These are phyloP conservation scores for Aphelocoma californica DNA, from an alignment of 2,797 vertebrate species.

Conservation along the genomic window DNA sequence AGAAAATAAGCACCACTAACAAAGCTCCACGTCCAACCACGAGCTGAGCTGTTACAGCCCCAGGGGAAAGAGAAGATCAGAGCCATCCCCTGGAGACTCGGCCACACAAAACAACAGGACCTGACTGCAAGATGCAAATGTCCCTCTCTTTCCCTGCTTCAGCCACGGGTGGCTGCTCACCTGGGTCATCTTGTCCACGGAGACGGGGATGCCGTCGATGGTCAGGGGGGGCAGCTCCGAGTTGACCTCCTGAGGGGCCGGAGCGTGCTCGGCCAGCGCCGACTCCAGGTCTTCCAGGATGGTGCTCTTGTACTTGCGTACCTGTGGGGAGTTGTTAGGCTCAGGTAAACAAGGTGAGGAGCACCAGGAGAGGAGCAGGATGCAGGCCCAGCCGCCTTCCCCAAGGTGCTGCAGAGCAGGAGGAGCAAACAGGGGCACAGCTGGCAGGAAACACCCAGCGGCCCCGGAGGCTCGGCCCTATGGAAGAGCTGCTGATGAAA, in stretches of 20 bases:
- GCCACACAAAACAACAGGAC: not conserved
- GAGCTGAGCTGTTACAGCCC: not conserved
- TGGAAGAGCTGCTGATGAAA: conserved; percentile 71
- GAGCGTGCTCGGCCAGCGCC: conserved; percentile 93
- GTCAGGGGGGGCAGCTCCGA: conserved; percentile 95
- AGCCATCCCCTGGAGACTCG: not conserved
- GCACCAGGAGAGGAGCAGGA: conserved; percentile 8
- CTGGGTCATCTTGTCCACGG: conserved; percentile 99
- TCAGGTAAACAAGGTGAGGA: conserved; percentile 71
- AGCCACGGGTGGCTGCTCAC: conserved; percentile 68
- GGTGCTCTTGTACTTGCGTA: conserved; percentile 97
- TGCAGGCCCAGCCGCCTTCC: not conserved
- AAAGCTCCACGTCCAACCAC: not conserved
- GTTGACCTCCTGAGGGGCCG: conserved; percentile 89
- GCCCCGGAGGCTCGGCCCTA: not conserved
- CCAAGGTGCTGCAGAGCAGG: not conserved
- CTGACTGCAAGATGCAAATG: not conserved
- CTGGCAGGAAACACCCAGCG: conserved; percentile 7
- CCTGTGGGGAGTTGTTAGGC: conserved; percentile 78
- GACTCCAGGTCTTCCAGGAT: conserved; percentile 97
- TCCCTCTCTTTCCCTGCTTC: not conserved
- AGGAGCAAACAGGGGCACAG: conserved; percentile 39
- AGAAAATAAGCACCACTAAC: not conserved
- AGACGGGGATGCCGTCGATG: conserved; percentile 97
- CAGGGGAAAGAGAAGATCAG: not conserved